phyloP scores from a whole-genome alignment of 2,888 invertebrate species.

The Perizoma affinitatum region DNA sequence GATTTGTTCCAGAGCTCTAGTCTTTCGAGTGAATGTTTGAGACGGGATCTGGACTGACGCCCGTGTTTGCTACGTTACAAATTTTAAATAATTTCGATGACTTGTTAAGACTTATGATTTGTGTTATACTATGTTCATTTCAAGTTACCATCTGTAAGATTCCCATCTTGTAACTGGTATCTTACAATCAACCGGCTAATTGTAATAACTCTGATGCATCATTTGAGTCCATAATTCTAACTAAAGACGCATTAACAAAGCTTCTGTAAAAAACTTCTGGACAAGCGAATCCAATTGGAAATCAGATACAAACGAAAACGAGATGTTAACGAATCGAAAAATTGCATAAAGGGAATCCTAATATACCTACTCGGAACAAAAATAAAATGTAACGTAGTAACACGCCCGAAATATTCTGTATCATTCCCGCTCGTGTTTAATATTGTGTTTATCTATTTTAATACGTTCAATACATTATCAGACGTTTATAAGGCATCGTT shows the following conservation, averaged over 20 bases:
- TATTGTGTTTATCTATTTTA: slow-evolving; percentile 65
- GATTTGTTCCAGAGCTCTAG: slow-evolving; percentile 57
- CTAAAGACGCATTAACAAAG: too few species aligned
- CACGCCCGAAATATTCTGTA: slow-evolving; percentile 64
- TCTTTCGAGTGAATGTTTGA: slow-evolving; percentile 59
- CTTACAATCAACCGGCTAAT: background rate
- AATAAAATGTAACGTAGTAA: slow-evolving; percentile 54
- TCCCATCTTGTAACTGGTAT: too few species aligned
- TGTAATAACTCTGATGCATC: too few species aligned
- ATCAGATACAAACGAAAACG: too few species aligned
- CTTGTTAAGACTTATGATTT: background rate
- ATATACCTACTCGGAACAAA: too few species aligned
- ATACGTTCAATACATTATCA: slow-evolving; percentile 57
- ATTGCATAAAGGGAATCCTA: too few species aligned
- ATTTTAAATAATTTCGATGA: background rate
- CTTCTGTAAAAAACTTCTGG: too few species aligned
- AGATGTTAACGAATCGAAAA: too few species aligned
- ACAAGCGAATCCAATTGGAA: too few species aligned
- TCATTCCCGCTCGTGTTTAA: slow-evolving; percentile 73
- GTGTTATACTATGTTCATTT: too few species aligned
- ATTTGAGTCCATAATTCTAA: too few species aligned
- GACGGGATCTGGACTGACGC: slow-evolving; percentile 63
- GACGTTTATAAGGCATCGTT: slow-evolving; percentile 24
- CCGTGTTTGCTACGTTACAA: slow-evolving; percentile 59
- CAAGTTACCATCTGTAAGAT: too few species aligned